Base-by-base conservation (phyloP, 2,113 vertebrate species). In the Anhinga rufa region DNA sequence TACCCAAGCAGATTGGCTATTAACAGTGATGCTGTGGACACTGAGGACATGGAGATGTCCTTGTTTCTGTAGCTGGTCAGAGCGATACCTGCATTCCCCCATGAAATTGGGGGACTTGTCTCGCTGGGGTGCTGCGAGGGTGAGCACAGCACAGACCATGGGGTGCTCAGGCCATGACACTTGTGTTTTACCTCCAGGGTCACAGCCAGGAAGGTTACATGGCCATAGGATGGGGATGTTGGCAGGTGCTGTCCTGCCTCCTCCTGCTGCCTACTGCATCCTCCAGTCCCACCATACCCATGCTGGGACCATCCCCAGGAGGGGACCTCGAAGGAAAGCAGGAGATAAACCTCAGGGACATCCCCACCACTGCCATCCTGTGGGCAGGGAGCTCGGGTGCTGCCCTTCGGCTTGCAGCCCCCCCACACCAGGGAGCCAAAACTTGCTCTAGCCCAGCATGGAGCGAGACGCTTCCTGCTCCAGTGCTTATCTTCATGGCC, bases 121-220 rank as follows among this genome's bases (percentile, higher is more conserved):
- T 65, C 1, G 0, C 9, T 31, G 57, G 42, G 38, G 21, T 15
- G 52, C 34, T 49, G 65, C 2, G 7, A 48, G 52, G 42, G 15
- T 19, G 38, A 22, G 29, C 2, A 6, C 12, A 15, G n/a, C 38
- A 14, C 52, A 2, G 3, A 7, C 42, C 8, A 1, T 3, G 42
- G 22, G 36, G 42, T 64, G 46, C 29, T 58, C 2, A 1, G 17
- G 12, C 18, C 9, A 0, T 4, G 4, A 0, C 9, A 8, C 13
- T 51, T 1, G 0, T 10, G 72, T 36, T 44, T 20, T 2, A 16
- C 75, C 83, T 17, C 17, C 0, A 2, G 48, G 75, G 16, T 61
- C 29, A 14, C 81, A 60, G 80, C 44, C 22, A 1, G 54, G 62
- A 2, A 2, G 48, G 26, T 31, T 32, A 1, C 0, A 0, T 1